Base-by-base conservation (phyloP, 2,113 vertebrate species). In the Urocynchramus pylzowi region DNA sequence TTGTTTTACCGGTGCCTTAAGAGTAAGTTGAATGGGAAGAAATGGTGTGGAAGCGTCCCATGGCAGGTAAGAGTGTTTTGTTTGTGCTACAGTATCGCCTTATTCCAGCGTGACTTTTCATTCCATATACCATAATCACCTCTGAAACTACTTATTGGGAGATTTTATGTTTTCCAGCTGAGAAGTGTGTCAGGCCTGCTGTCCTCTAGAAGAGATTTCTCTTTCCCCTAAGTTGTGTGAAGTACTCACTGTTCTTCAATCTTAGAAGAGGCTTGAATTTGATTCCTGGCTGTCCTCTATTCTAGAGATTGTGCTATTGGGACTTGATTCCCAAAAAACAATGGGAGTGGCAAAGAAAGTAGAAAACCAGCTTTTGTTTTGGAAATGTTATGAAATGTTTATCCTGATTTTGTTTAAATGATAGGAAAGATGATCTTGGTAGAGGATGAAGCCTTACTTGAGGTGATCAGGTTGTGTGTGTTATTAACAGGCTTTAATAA, bases 31-130 rank as follows among this genome's bases (percentile, higher is more conserved):
- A 96, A 97, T 28, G 98, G 98, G 33, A 98, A 98, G 90, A 98
- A 87, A 63, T 99, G 99, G 99, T 99, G 99, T 97, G 99, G 99
- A 89, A 98, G 60, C 5, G 20, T 99, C 41, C 99, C 98, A 0
- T 99, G 99, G 99, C 97, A 98, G 97, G 98, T 98, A 98, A 17
- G 98, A 97, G 80, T 71, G 26, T 33, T 64, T 93, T 69, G 23
- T n/a, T 64, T 92, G 10, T 69, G 19, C 63, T 70, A 6, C 1
- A 16, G 7, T 33, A 35, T 67, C 6, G 3, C 16, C 16, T 63
- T 82, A 37, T 59, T 88, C 27, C 1, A 2, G 24, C 8, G 6
- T 30, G n/a, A 30, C 15, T 76, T 67, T 60, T 82, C 13, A 13
- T 61, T 81, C 22, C 41, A 8, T 35, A 11, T 23, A 9, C 24